Evolutionary conservation across 2,113 vertebrate species (phyloP).

Genomic region (Argyrosomus japonicus): DNA sequence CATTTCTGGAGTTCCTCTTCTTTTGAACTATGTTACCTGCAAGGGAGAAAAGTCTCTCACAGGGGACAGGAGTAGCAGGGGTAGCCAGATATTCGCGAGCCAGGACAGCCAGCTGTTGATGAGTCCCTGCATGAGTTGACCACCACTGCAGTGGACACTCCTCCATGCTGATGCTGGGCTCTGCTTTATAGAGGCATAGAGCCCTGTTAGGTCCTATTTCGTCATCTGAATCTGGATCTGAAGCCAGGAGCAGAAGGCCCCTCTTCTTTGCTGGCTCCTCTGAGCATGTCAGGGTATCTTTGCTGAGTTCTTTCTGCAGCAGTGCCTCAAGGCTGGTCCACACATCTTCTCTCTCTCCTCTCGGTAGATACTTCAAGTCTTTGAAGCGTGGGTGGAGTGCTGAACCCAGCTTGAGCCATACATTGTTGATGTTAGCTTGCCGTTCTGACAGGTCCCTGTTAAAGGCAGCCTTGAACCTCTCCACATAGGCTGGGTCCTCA

Average conservation of each 20-base stretch:
- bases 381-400: conserved; percentile 19
- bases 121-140: neutral
- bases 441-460: neutral
- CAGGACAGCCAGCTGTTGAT: neutral
- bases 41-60: neutral
- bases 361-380: conserved; percentile 13
- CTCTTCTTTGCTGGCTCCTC: neutral
- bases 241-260: neutral
- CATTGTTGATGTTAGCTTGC: neutral
- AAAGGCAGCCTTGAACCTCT: conserved; percentile 15
- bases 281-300: neutral
- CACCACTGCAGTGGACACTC: neutral
- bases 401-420: neutral
- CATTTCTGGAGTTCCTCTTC: neutral
- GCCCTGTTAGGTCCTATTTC: neutral
- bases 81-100: neutral
- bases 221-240: too few relatives aligned
- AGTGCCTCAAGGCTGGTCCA: neutral
- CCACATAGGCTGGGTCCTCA: neutral
- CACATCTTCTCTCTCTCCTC: neutral
- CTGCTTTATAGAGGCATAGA: neutral
- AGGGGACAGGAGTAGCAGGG: neutral
- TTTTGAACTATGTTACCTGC: neutral
- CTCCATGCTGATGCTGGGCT: neutral
- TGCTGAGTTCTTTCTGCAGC: neutral